Base-by-base conservation (phyloP, 2,888 invertebrate species). In the Hipparchia semele region DNA sequence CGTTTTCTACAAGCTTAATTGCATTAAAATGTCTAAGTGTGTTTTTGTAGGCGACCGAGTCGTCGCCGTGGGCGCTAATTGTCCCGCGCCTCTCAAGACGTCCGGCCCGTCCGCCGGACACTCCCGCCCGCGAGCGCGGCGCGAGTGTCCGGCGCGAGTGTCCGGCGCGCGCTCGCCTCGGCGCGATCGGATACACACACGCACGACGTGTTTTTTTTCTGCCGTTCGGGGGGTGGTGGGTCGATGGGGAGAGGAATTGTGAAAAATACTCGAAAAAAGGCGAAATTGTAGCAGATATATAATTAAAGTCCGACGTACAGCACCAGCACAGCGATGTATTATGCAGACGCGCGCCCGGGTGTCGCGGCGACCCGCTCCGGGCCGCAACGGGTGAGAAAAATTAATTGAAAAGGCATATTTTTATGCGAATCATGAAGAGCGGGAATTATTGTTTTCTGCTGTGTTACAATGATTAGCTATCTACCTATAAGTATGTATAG, bases 191-290 rank as follows among this genome's bases (percentile, higher is more conserved):
- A 81, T 84, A 88, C 88, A 88, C 90, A 91, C 88, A 87, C 86
- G 86, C 86, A 83, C 80, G 82, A 75, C 79, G 80, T 89, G 64
- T 81, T 82, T 84, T 92, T 91, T 91, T 87, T 60, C 9, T 49
- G 87, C 86, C 86, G 87, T 87, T 88, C 89, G 75, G 79, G 79
- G 77, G 76, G 71, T 46, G 77, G 83, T 84, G 88, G 70, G 70
- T 85, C 86, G 85, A 87, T 86, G 81, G 90, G 90, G 89, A 86
- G 87, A 84, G 84, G 88, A 93, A 93, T 93, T 93, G 94, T 94
- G 94, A 94, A 94, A 94, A 94, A 94, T 94, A 94, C 94, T 93
- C 94, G 92, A 94, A 94, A 94, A 94, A 94, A 94, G 92, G 90
- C 90, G 90, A 93, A 94, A 93, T 93, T 93, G 94, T 93, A 92